Percentiles rank a stretch among this genome's conserved stretches.
phyloP scores from a whole-genome alignment of 1,140 invertebrate genomes.

The Brachionus plicatilis region DNA sequence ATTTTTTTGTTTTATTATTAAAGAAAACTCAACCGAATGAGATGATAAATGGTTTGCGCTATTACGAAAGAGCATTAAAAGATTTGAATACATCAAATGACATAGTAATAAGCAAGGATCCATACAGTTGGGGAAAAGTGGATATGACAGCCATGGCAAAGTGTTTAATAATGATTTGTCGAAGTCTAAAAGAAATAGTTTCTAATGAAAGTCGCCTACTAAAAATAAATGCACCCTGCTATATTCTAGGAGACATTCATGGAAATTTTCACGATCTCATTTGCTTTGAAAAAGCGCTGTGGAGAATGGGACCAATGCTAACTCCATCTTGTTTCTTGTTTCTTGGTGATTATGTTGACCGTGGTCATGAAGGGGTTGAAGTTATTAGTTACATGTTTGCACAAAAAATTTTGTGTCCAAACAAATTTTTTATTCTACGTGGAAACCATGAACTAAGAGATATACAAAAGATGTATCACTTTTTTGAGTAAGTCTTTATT shows the following conservation, averaged over 20 bases:
- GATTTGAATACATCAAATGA: neutral
- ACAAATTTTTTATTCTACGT: conserved; percentile 57
- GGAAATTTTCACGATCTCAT: conserved; percentile 62
- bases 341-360: conserved; percentile 66
- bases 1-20: conserved; percentile 48
- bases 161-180: conserved; percentile 55
- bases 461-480: conserved; percentile 68
- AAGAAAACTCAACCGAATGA: conserved; percentile 58
- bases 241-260: conserved; percentile 63
- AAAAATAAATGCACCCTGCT: conserved; percentile 58
- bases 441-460: conserved; percentile 65
- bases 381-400: conserved; percentile 63
- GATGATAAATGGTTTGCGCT: conserved; percentile 59
- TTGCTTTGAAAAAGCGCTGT: conserved; percentile 62
- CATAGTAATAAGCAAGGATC: conserved; percentile 44
- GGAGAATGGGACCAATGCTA: conserved; percentile 60
- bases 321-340: conserved; percentile 61
- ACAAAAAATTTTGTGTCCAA: conserved; percentile 63
- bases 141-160: conserved; percentile 55
- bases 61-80: conserved; percentile 56
- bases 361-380: conserved; percentile 63
- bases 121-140: conserved; percentile 59
- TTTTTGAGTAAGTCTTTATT: conserved; percentile 59
- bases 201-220: conserved; percentile 56
- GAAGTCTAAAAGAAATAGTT: conserved; percentile 49